Conservation (phyloP, 2,797 vertebrate genomes). For the Xyrichtys novacula region DNA sequence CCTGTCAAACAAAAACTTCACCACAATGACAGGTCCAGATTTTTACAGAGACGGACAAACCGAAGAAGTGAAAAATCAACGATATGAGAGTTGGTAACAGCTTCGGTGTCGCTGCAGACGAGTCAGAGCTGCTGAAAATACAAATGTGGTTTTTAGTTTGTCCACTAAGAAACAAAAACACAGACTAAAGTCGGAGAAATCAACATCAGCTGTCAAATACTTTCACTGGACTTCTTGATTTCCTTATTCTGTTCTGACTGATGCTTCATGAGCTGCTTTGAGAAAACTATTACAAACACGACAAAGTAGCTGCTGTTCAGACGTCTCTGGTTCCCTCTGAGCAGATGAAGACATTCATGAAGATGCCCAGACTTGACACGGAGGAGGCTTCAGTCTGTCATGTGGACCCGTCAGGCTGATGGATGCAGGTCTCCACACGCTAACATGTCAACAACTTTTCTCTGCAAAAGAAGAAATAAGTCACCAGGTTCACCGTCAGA, state of each 20-base stretch:
- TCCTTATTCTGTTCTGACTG: neutral
- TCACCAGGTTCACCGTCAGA: neutral
- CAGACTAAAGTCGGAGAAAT: no score
- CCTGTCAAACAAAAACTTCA: neutral
- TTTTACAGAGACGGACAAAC: neutral
- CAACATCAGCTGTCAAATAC: no score
- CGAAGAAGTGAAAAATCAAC: no score
- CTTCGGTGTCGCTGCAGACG: no score
- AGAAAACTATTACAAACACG: neutral
- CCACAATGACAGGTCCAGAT: neutral
- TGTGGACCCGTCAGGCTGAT: constrained; percentile 9
- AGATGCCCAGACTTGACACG: constrained; percentile 9
- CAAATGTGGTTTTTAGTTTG: no score
- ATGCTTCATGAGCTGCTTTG: constrained; percentile 1
- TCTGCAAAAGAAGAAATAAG: neutral
- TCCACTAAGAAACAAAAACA: no score
- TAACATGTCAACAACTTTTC: neutral
- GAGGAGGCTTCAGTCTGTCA: neutral
- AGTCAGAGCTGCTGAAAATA: no score
- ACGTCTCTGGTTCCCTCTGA: neutral
- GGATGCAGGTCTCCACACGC: constrained; percentile 19
- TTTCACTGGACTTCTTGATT: no score
- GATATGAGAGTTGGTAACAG: no score
- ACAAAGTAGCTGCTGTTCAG: neutral
- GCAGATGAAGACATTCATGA: neutral